Percentiles rank a stretch among this genome's conserved stretches.
These are phyloP conservation scores for Tursiops truncatus DNA, from an alignment of 2,113 vertebrate species.

Conservation along the genomic window DNA sequence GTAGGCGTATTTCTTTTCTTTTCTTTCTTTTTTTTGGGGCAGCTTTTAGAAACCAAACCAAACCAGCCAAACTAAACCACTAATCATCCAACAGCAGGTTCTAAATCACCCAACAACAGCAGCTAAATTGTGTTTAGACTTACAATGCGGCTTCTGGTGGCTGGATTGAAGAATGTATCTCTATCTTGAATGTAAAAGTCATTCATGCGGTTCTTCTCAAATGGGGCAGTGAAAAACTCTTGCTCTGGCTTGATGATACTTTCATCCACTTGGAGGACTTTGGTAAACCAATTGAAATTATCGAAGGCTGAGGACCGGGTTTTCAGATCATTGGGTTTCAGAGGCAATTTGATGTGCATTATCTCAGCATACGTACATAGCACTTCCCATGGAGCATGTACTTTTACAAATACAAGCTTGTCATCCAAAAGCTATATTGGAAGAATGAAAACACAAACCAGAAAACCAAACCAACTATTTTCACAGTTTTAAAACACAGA, in stretches of 20 bases:
- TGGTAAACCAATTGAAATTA: slow-evolving; percentile 85
- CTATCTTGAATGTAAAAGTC: slow-evolving; percentile 88
- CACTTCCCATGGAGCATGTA: slow-evolving; percentile 94
- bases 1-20: not conserved
- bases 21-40: not conserved
- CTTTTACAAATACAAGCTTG: slow-evolving; percentile 90
- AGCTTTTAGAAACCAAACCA: slow-evolving; percentile 11
- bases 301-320: slow-evolving; percentile 84
- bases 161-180: slow-evolving; percentile 92
- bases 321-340: slow-evolving; percentile 89
- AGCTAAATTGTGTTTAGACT: slow-evolving; percentile 66
- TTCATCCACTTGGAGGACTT: slow-evolving; percentile 89
- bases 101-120: not conserved
- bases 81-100: not conserved
- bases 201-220: slow-evolving; percentile 88
- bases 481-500: not conserved
- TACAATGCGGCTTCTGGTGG: slow-evolving; percentile 95
- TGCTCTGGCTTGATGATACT: slow-evolving; percentile 88
- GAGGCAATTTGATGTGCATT: slow-evolving; percentile 94
- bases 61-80: not conserved
- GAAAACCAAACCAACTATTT: not conserved
- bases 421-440: slow-evolving; percentile 87
- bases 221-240: slow-evolving; percentile 94
- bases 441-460: slow-evolving; percentile 47
- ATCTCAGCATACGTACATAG: slow-evolving; percentile 92